Percentiles rank a stretch among this genome's conserved stretches.
These are phyloP conservation scores for Neoniphon sammara DNA, from an alignment of 2,797 vertebrate species.

Conservation along the genomic window DNA sequence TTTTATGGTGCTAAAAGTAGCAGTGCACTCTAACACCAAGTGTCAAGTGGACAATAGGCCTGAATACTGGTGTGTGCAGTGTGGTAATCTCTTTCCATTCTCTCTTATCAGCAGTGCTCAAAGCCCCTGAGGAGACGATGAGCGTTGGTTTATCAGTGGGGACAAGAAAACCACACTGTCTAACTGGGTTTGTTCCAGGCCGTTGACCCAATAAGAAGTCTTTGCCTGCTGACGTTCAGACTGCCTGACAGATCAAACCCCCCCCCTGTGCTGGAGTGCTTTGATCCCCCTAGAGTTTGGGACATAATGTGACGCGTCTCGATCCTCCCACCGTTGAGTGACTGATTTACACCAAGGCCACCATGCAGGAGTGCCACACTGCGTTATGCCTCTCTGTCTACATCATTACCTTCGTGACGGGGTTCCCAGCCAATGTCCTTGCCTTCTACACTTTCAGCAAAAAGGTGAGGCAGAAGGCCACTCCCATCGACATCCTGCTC, in stretches of 20 bases:
- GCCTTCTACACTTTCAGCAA: slow-evolving; percentile 81
- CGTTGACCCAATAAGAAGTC: slow-evolving; percentile 65
- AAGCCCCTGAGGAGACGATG: slow-evolving; percentile 67
- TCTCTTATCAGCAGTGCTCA: slow-evolving; percentile 72
- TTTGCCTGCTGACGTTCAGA: slow-evolving; percentile 32
- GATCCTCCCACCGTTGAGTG: not conserved
- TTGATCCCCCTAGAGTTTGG: slow-evolving; percentile 16
- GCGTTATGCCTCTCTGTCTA: slow-evolving; percentile 81
- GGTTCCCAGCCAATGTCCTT: slow-evolving; percentile 77
- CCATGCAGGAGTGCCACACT: slow-evolving; percentile 75
- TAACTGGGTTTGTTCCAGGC: slow-evolving; percentile 66
- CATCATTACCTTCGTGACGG: slow-evolving; percentile 82
- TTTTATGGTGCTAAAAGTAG: slow-evolving; percentile 18
- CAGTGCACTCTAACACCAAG: slow-evolving; percentile 27
- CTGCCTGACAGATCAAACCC: slow-evolving; percentile 52
- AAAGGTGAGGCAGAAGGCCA: slow-evolving; percentile 83
- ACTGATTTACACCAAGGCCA: slow-evolving; percentile 29
- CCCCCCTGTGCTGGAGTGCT: slow-evolving; percentile 26
- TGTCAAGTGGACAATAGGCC: slow-evolving; percentile 41
- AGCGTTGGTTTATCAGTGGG: slow-evolving; percentile 62
- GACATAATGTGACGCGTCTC: slow-evolving; percentile 61
- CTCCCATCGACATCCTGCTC: slow-evolving; percentile 85
- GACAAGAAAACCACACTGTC: slow-evolving; percentile 66
- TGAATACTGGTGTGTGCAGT: slow-evolving; percentile 40
- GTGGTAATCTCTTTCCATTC: slow-evolving; percentile 68